A percentile compares a stretch with the other conserved stretches of the same genome.
Conservation (phyloP, 2,888 invertebrate genomes). For the Leptopterna dolabrata region DNA sequence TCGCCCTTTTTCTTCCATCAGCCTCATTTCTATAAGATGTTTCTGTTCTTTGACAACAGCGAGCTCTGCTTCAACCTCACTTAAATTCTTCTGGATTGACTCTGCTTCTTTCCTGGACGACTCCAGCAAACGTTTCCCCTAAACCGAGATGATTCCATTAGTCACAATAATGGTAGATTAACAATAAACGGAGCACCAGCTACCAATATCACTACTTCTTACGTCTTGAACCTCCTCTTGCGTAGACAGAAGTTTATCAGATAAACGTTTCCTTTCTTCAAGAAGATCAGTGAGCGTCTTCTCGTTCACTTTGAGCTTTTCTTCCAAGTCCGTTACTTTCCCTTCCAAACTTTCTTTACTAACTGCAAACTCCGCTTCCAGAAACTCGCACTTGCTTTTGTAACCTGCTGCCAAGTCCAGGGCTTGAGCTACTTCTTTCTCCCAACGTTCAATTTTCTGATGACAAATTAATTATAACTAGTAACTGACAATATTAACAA, state of each 20-base stretch:
- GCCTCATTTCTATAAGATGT: slow-evolving; percentile 69
- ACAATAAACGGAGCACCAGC: background rate
- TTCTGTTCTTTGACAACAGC: slow-evolving; percentile 68
- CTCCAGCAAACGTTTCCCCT: slow-evolving; percentile 64
- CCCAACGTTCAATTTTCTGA: slow-evolving; percentile 73
- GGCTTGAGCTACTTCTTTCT: slow-evolving; percentile 79
- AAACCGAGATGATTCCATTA: background rate
- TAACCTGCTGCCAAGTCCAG: slow-evolving; percentile 76
- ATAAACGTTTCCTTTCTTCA: slow-evolving; percentile 71
- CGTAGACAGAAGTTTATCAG: slow-evolving; percentile 73
- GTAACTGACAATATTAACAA: background rate
- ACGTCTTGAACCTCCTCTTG: slow-evolving; percentile 74
- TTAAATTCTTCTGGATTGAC: slow-evolving; percentile 63
- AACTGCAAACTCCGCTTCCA: slow-evolving; percentile 66
- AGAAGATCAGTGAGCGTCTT: slow-evolving; percentile 70
- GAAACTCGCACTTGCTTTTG: slow-evolving; percentile 74
- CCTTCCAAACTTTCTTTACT: slow-evolving; percentile 62
- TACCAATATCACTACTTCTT: slow-evolving; percentile 58
- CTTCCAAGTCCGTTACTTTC: slow-evolving; percentile 66
- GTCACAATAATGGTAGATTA: background rate
- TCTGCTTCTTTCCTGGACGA: slow-evolving; percentile 64
- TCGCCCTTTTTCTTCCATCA: slow-evolving; percentile 70
- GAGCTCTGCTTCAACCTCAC: slow-evolving; percentile 67
- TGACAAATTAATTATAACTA: slow-evolving; percentile 28
- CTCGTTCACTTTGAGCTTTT: slow-evolving; percentile 67